Evolutionary conservation across 92 coral and sea anemone genomes (phyloP), one percentile per base, ranked within the genome.

Genomic region (Epizoanthus fatuus): DNA sequence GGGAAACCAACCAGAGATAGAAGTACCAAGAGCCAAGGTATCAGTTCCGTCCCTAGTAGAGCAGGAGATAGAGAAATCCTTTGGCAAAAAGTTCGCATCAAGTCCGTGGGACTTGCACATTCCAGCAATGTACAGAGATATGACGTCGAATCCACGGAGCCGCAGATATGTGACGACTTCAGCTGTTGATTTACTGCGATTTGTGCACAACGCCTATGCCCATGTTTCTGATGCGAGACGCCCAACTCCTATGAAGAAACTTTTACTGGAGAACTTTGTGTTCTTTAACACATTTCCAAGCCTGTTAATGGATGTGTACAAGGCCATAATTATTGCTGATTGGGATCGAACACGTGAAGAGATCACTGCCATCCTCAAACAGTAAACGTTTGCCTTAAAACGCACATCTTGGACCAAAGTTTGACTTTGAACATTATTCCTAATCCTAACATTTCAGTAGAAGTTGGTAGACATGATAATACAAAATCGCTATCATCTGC

Each of bases 271-370:
- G 4, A 55, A 74, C 49, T 74, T 64, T 49, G 84, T 84, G 74
- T 84, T 89, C 42, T 71, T 89, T 29, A 55, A 70, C 3, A 40
- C 51, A 25, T 89, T 84, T 47, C 93, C 93, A 11, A 11, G 32
- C 39, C 86, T 89, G 35, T 60, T 89, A 67, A 89, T 85, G 74
- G 86, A 69, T 44, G 90, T 89, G 59, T 89, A 84, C 67, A 62
- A 57, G 59, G 81, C 81, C 44, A 83, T 85, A 13, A 79, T 72
- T 57, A 7, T 38, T 6, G 62, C 75, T 57, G 85, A 85, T 22
- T 88, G 92, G 92, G 74, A 88, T 45, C 17, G n/a, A n/a, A n/a
- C n/a, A n/a, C n/a, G n/a, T n/a, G n/a, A n/a, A n/a, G n/a, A n/a
- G n/a, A n/a, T n/a, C n/a, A n/a, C n/a, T n/a, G n/a, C n/a, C n/a